Percentiles rank a stretch among this genome's conserved stretches.
phyloP scores from a whole-genome alignment of 2,113 vertebrate genomes.

The Mesocricetus auratus region DNA sequence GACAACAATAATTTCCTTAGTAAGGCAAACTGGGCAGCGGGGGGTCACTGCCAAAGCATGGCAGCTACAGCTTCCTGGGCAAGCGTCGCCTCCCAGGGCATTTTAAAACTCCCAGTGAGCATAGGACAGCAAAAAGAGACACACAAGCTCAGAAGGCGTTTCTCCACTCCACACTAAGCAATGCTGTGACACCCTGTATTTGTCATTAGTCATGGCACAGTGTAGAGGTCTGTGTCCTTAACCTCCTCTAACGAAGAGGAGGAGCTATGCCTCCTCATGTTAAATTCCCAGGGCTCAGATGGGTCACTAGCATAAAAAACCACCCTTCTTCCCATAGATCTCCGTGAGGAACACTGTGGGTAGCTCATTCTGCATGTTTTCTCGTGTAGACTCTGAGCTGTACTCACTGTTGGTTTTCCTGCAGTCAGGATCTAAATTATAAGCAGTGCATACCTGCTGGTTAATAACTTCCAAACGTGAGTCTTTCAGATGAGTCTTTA shows the following conservation, averaged over 20 bases:
- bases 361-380: background rate
- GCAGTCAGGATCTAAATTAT: background rate
- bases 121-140: background rate
- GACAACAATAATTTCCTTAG: background rate
- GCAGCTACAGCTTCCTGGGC: background rate
- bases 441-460: slow-evolving; percentile 91
- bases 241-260: background rate
- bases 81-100: background rate
- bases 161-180: background rate
- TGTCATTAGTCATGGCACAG: background rate
- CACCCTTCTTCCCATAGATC: background rate
- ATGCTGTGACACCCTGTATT: background rate
- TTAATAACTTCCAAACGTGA: slow-evolving; percentile 95
- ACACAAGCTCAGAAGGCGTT: background rate
- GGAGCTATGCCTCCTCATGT: background rate
- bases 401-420: background rate
- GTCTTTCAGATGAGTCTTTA: slow-evolving; percentile 94
- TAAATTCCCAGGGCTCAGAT: background rate
- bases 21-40: background rate
- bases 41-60: background rate
- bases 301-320: background rate
- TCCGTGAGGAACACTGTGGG: background rate
- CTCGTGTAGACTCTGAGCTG: background rate
- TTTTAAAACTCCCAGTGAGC: background rate
- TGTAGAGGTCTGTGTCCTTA: background rate